Evolutionary conservation across 2,797 vertebrate genomes (phyloP), one percentile per base, ranked within the genome.

Genomic region (Pantherophis alleghaniensis): DNA sequence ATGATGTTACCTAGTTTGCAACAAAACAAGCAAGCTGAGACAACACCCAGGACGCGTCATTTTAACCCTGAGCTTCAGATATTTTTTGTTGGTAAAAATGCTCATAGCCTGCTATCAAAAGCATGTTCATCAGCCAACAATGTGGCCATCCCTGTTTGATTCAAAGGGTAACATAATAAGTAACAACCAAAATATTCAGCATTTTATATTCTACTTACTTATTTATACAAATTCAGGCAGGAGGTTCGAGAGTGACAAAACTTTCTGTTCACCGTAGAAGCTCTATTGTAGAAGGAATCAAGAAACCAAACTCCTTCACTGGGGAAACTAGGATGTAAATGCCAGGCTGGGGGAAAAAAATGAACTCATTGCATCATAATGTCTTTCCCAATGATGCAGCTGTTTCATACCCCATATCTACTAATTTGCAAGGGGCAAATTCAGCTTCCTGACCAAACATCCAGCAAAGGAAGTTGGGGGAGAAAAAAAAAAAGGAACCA

Each of bases 291-390:
- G 51, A 53, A 53, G 24, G 26, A 57, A 12, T 47, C 7, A 2
- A 24, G 32, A 37, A 51, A 56, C 56, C 51, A 92, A 88, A 57
- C 9, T 32, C 18, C 7, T n/a, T 32, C 22, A 57, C 9, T 63
- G 57, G 26, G 53, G 4, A 53, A 56, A 18, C 2, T 51, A 55
- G 51, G 51, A 53, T 53, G 51, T 10, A 53, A 53, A 53, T n/a
- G 87, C n/a, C 28, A 89, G 69, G 69, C 51, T 93, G 69, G 16
- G 83, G 4, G 0, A 20, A 56, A 57, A 7, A 55, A 61, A 4
- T 83, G 42, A 83, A 88, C 61, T 24, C 10, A 3, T 86, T 88
- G 87, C 87, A 91, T 93, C 93, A 93, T 56, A 93, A 91, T 89
- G 90, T 83, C 20, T 57, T 86, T 4, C 0, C 16, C 37, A 51